Evolutionary conservation across 2,888 invertebrate genomes (phyloP), one percentile per base, ranked within the genome.

Genomic region (Epirrhoe tristata): DNA sequence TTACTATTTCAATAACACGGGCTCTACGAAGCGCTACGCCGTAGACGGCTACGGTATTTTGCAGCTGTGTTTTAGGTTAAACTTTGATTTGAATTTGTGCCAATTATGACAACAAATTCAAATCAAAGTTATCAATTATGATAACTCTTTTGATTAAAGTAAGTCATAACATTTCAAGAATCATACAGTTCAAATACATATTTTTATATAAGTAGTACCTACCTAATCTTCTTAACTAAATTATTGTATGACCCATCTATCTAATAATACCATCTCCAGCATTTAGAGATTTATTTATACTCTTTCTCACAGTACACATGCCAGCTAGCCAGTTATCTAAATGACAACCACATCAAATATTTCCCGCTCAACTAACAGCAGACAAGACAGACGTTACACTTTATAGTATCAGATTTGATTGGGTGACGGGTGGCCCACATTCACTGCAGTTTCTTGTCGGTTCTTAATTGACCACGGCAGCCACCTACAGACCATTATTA

Each of bases 401-500:
- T 74, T 72, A 77, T 70, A 75, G 70, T 77, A 76, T 77, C 74
- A 77, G 53, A 79, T 82, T 79, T 79, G 83, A 82, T 85, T 81
- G 84, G 78, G 78, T 78, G 78, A 73, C 71, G 74, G 67, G 73
- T 77, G 84, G 69, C 81, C 82, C 77, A 84, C 82, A 84, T 86
- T 80, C 72, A 74, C 69, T 70, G 50, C 75, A 76, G 75, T 78
- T 81, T 80, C 84, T 84, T 82, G 67, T 77, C 78, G 77, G 74
- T 77, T 80, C 81, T 85, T 91, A 91, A 90, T 90, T 90, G 87
- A 88, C 83, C 84, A 77, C 79, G 78, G 83, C 81, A 77, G 74
- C 79, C 83, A 83, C 82, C 84, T 84, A 80, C 80, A 78, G 80
- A 82, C 83, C 84, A 86, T 89, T 89, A 90, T 90, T 87, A 89